Evolutionary conservation across 2,797 vertebrate genomes (phyloP).

Genomic region (Clangula hyemalis): DNA sequence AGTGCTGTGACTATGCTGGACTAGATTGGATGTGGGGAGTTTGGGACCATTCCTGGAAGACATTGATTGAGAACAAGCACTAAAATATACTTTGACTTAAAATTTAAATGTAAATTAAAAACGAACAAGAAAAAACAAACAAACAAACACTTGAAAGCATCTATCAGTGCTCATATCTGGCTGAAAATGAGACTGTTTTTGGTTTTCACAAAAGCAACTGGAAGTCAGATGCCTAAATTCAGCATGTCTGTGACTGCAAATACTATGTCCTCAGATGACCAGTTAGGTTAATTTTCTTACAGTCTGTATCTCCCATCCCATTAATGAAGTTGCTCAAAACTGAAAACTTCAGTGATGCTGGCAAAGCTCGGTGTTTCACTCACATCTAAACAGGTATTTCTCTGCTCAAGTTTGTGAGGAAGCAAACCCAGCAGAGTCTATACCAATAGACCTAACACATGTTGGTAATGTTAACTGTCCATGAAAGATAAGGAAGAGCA

Average conservation of each 20-base stretch:
- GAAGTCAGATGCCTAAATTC: background rate
- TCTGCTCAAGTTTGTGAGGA: background rate
- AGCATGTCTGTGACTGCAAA: background rate
- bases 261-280: background rate
- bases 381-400: background rate
- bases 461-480: background rate
- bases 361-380: background rate
- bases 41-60: background rate
- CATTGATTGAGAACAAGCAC: background rate
- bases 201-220: background rate
- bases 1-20: background rate
- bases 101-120: no score
- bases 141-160: no score
- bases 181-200: background rate
- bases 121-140: no score
- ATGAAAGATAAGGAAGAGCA: background rate
- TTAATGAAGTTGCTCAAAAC: background rate
- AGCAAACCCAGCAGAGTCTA: background rate
- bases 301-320: background rate
- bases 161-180: background rate
- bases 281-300: background rate
- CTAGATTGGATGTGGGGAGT: background rate
- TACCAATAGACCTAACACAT: no score
- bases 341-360: background rate
- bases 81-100: background rate